These are phyloP conservation scores for Halyomorpha halys DNA, from an alignment of 1,140 invertebrate species.

Conservation along the genomic window DNA sequence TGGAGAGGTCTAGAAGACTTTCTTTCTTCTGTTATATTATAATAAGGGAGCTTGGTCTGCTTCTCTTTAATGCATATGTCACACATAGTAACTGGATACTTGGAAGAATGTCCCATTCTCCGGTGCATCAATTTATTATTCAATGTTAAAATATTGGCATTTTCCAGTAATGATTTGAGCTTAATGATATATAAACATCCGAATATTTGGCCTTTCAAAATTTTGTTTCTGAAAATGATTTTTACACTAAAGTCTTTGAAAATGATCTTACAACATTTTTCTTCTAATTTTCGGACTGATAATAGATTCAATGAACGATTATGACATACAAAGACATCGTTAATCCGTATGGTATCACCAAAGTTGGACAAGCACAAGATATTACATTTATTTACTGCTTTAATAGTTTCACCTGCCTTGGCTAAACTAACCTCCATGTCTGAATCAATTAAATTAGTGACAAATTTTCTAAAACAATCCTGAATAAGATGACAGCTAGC, in stretches of 20 bases:
- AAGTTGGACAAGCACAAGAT: neutral
- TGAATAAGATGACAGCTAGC: neutral
- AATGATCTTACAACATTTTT: neutral
- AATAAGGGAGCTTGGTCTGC: neutral
- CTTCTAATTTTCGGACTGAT: neutral
- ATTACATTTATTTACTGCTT: neutral
- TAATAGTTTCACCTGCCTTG: neutral
- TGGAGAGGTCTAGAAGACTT: neutral
- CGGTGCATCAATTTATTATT: slow-evolving; percentile 1
- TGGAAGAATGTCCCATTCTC: too few species aligned
- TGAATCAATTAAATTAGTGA: neutral
- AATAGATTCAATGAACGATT: neutral
- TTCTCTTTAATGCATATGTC: neutral
- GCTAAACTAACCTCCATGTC: neutral
- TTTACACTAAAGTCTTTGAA: neutral
- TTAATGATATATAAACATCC: neutral
- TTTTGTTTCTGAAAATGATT: neutral
- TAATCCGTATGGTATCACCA: neutral
- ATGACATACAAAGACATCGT: neutral
- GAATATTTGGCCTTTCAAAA: neutral
- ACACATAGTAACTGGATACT: neutral
- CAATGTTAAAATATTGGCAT: neutral
- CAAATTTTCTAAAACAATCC: neutral
- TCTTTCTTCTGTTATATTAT: neutral
- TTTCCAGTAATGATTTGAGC: neutral